These are phyloP conservation scores for Brachionus calyciflorus DNA, from an alignment of 1,140 invertebrate genomes.

Conservation along the genomic window DNA sequence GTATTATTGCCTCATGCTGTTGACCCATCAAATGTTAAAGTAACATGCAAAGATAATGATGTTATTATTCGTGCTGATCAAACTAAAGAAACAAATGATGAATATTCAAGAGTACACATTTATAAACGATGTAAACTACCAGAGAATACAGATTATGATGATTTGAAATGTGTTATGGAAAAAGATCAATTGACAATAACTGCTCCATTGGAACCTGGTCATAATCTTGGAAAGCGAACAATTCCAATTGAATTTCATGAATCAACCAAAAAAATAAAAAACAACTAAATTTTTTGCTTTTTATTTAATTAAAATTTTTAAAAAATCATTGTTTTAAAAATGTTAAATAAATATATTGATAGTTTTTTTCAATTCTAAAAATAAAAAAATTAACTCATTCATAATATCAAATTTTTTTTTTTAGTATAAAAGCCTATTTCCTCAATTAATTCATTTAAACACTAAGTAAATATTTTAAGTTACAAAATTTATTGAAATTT, in stretches of 20 bases:
- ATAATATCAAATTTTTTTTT: no score
- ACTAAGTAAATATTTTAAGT: no score
- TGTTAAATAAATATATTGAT: no score
- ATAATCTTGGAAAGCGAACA: not conserved
- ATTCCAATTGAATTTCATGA: not conserved
- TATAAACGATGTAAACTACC: constrained; percentile 27
- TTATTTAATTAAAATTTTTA: not conserved
- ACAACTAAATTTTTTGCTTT: not conserved
- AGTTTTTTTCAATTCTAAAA: no score
- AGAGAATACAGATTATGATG: constrained; percentile 32
- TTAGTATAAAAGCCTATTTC: no score
- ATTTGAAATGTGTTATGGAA: not conserved
- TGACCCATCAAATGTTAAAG: constrained; percentile 26
- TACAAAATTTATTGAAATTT: no score
- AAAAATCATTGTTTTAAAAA: not conserved
- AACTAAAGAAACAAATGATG: not conserved
- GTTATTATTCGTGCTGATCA: constrained; percentile 21
- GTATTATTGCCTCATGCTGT: not conserved
- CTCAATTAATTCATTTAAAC: no score
- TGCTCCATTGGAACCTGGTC: not conserved
- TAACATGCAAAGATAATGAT: constrained; percentile 38
- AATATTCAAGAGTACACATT: constrained; percentile 1
- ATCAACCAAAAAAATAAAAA: constrained; percentile 3
- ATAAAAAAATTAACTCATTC: no score
- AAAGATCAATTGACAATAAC: constrained; percentile 16